These are phyloP conservation scores for Mesodorylaimus sp. DNA, from an alignment of 2,888 invertebrate species.

Conservation along the genomic window DNA sequence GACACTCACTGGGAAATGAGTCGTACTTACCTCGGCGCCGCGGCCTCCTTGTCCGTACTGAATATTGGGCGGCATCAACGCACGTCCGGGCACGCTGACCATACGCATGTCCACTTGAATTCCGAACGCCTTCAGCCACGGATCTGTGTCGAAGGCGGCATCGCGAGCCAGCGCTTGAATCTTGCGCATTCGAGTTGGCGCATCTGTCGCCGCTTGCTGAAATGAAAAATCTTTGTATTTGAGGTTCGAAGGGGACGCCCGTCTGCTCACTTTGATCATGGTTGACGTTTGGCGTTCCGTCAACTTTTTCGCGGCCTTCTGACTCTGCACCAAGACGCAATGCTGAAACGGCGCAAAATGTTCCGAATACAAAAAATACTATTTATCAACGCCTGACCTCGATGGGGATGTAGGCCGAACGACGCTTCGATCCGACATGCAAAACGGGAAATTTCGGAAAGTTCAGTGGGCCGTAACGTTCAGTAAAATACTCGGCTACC, in stretches of 20 bases:
- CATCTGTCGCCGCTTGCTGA: constrained; percentile 23
- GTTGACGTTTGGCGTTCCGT: constrained; percentile 18
- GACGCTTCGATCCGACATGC: constrained; percentile 22
- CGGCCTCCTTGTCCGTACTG: constrained; percentile 17
- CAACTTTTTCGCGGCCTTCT: constrained; percentile 23
- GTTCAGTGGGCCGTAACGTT: constrained; percentile 17
- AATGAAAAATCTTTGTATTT: constrained; percentile 3
- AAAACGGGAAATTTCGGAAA: constrained; percentile 23
- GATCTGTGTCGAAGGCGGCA: constrained; percentile 20
- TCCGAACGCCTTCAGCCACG: constrained; percentile 16
- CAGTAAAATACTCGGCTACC: constrained; percentile 22
- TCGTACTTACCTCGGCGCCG: too few species aligned
- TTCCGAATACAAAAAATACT: neutral
- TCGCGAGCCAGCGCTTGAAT: constrained; percentile 18
- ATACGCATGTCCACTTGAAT: constrained; percentile 18
- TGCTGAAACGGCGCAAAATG: neutral
- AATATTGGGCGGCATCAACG: constrained; percentile 21
- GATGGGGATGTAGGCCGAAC: constrained; percentile 22
- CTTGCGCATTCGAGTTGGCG: constrained; percentile 19
- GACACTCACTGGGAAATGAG: too few species aligned
- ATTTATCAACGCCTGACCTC: too few species aligned
- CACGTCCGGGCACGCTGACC: constrained; percentile 22
- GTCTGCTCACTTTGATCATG: constrained; percentile 9
- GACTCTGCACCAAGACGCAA: constrained; percentile 19
- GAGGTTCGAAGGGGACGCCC: too few species aligned